Base-by-base conservation (phyloP, 2,888 invertebrate species). In the Meteorus cinctellus region DNA sequence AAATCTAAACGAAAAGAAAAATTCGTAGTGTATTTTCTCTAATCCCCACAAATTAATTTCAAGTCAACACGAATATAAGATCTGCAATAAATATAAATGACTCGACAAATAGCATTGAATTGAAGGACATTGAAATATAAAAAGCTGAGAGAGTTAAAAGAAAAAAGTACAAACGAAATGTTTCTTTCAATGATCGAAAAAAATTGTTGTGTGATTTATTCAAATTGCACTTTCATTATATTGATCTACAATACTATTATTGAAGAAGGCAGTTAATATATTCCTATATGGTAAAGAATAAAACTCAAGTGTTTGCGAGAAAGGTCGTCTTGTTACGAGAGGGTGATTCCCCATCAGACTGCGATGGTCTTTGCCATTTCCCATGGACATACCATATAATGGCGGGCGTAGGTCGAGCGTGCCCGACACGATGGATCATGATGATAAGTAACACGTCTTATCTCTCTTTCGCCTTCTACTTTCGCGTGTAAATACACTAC, bases 301-400 rank as follows among this genome's bases (percentile, higher is more conserved):
- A 55, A 55, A 55, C n/a, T n/a, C 8, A 55, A 55, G 19, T 69
- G n/a, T 10, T 62, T 76, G 62, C 75, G n/a, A 72, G 79, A 81
- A 80, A 81, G 80, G 80, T 80, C 79, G 79, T 77, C 77, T 77
- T 77, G 79, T 80, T 79, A 80, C 79, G 76, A 31, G 34, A 63
- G 77, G 79, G 70, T 75, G 78, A 78, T 74, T 72, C 69, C 71
- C 19, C 55, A 55, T 55, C 55, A 55, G 19, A 55, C 55, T n/a
- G 19, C 59, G 70, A 74, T 81, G 84, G 82, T 85, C 84, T 85
- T 82, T 85, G 85, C 85, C 83, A 84, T 86, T 86, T 86, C 86
- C 85, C 86, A 86, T 86, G 84, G 80, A 81, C 79, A 81, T 82
- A 81, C 83, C 80, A 84, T 83, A 55, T 55, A 86, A 83, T 82